phyloP scores from a whole-genome alignment of 2,113 vertebrate species.

The Salvelinus namaycush region DNA sequence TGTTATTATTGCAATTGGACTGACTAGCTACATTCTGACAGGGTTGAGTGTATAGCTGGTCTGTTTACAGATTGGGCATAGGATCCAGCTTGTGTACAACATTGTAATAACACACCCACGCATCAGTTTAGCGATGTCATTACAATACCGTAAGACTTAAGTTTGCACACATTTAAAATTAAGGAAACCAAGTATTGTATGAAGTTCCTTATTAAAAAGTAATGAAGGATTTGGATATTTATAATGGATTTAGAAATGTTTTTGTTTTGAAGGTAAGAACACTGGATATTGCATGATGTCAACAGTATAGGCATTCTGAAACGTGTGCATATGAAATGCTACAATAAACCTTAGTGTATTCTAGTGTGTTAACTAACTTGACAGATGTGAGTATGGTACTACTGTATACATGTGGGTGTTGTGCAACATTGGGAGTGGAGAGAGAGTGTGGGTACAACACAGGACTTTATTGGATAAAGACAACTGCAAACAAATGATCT shows the following conservation, averaged over 20 bases:
- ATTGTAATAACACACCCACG: neutral
- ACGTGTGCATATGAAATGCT: constrained; percentile 54
- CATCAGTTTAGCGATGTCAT: constrained; percentile 2
- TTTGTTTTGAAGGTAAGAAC: constrained; percentile 42
- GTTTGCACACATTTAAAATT: constrained; percentile 5
- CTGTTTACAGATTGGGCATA: constrained; percentile 19
- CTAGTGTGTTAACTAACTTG: neutral
- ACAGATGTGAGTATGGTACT: neutral
- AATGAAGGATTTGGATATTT: constrained; percentile 12
- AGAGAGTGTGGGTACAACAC: neutral
- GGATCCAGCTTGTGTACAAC: neutral
- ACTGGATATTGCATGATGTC: constrained; percentile 50
- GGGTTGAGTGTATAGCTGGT: constrained; percentile 2
- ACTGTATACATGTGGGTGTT: too few species aligned
- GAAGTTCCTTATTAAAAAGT: neutral
- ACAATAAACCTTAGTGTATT: constrained; percentile 54
- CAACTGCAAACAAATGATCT: too few species aligned
- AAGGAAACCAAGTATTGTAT: constrained; percentile 37
- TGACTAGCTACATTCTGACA: constrained; percentile 14
- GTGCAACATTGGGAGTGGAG: too few species aligned
- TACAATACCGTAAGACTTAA: neutral
- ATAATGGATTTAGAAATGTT: constrained; percentile 7
- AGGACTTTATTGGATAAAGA: neutral
- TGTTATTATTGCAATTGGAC: neutral
- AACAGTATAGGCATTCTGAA: constrained; percentile 26